These are phyloP conservation scores for Malthinus seriepunctatus DNA, from an alignment of 2,888 invertebrate genomes.

Conservation along the genomic window DNA sequence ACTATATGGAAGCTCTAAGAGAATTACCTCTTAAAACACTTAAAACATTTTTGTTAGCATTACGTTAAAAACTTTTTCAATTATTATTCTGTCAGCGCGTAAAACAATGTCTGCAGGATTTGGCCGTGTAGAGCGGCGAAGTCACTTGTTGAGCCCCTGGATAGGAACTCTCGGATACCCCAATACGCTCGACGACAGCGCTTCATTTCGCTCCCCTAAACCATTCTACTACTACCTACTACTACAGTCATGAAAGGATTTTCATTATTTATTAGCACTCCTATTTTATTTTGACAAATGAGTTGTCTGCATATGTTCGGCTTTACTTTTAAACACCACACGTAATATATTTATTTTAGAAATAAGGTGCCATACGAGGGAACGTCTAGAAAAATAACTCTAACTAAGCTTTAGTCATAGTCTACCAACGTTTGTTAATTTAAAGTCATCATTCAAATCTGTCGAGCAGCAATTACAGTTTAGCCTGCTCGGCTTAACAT, in stretches of 20 bases:
- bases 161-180: conserved; percentile 5
- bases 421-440: no score
- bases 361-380: no score
- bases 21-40: neutral
- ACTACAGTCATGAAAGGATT: conserved; percentile 20
- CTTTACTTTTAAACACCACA: no score
- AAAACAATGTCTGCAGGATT: conserved; percentile 30
- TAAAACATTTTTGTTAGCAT: neutral
- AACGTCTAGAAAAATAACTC: no score
- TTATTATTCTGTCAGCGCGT: conserved; percentile 38
- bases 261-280: conserved; percentile 28
- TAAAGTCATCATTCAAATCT: no score
- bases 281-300: conserved; percentile 22
- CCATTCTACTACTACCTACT: conserved; percentile 11
- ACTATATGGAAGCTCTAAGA: neutral
- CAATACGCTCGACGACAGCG: conserved; percentile 17
- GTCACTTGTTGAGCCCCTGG: conserved; percentile 35
- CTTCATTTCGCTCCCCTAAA: conserved; percentile 11
- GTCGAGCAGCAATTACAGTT: no score
- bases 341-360: no score
- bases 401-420: no score
- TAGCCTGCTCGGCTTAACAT: no score
- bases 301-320: conserved; percentile 16
- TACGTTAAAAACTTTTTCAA: conserved; percentile 41
- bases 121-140: conserved; percentile 7